phyloP scores from a whole-genome alignment of 2,888 invertebrate species.

The Shargacucullia verbasci region DNA sequence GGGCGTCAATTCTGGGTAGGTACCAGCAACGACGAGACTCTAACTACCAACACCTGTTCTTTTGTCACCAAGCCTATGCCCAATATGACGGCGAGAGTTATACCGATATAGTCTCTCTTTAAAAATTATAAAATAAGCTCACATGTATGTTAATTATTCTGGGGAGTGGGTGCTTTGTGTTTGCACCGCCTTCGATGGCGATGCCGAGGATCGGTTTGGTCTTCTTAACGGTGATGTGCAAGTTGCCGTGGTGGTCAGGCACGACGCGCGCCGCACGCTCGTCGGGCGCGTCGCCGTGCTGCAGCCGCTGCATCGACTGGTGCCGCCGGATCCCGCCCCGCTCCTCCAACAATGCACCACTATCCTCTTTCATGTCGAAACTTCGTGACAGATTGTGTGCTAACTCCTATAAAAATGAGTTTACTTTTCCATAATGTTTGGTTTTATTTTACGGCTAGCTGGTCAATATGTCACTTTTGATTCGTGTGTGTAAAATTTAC shows the following conservation, averaged over 20 bases:
- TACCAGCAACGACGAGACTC: too few relatives aligned
- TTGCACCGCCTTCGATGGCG: constrained; percentile 99
- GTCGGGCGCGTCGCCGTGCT: constrained; percentile 87
- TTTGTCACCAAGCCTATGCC: too few relatives aligned
- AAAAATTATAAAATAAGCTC: constrained; percentile 71
- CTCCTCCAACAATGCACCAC: constrained; percentile 91
- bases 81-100: too few relatives aligned
- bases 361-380: constrained; percentile 96
- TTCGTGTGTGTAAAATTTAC: constrained; percentile 33
- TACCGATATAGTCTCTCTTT: too few relatives aligned
- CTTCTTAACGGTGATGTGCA: constrained; percentile 97
- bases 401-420: constrained; percentile 91
- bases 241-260: constrained; percentile 95
- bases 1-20: too few relatives aligned
- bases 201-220: constrained; percentile 98
- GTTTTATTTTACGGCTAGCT: constrained; percentile 30
- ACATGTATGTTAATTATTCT: constrained; percentile 99
- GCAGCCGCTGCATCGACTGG: constrained; percentile 94
- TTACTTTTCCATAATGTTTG: constrained; percentile 24
- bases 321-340: constrained; percentile 91
- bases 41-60: too few relatives aligned
- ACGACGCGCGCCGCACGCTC: constrained; percentile 91
- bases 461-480: constrained; percentile 46
- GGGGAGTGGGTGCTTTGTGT: constrained; percentile 98
- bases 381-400: constrained; percentile 96